Conservation (phyloP, 1,140 invertebrate species). For the Magallana angulata region DNA sequence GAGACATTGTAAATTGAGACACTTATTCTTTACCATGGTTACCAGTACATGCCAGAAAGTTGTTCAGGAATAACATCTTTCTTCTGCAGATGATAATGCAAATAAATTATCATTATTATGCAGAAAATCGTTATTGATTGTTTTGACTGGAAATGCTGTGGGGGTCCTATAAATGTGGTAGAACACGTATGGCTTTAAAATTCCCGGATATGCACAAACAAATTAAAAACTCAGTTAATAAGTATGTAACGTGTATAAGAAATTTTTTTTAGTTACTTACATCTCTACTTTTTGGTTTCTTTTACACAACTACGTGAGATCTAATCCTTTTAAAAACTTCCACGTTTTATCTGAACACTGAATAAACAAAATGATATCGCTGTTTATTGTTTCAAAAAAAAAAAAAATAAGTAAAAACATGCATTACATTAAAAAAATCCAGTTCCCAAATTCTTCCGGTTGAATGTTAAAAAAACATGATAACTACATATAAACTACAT, state of each 20-base stretch:
- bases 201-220: neutral
- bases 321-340: no score
- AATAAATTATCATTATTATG: slow-evolving; percentile 8
- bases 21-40: neutral
- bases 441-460: no score
- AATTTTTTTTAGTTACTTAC: no score
- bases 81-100: neutral
- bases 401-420: neutral
- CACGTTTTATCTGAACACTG: no score
- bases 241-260: no score
- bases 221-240: no score
- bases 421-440: no score
- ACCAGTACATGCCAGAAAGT: neutral
- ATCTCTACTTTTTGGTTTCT: no score
- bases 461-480: no score
- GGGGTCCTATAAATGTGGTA: neutral
- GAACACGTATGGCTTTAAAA: neutral
- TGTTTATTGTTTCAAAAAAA: neutral
- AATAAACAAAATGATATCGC: no score
- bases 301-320: no score
- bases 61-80: neutral
- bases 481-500: neutral
- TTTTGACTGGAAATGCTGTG: neutral
- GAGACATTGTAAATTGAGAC: slow-evolving; percentile 65
- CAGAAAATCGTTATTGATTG: neutral